These are phyloP conservation scores for Sebastes umbrosus DNA, from an alignment of 2,797 vertebrate species.

Conservation along the genomic window DNA sequence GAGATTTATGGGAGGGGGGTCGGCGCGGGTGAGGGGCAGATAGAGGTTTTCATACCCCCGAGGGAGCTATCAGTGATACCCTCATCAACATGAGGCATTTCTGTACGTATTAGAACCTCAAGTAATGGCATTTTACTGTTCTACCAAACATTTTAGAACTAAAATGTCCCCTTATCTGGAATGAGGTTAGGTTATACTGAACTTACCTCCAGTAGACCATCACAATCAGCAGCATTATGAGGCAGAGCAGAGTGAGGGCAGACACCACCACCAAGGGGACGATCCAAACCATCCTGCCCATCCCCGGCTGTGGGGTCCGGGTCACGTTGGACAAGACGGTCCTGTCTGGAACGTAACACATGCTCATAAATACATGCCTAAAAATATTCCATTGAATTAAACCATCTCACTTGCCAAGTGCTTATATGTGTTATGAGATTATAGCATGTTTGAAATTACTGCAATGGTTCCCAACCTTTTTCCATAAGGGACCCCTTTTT, in stretches of 20 bases:
- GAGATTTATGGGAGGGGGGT: not conserved
- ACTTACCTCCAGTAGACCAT: slow-evolving; percentile 98
- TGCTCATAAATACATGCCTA: not conserved
- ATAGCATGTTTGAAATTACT: not conserved
- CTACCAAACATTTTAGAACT: not conserved
- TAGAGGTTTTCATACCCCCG: not conserved
- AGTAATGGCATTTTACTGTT: not conserved
- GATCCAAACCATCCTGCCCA: slow-evolving; percentile 95
- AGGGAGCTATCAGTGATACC: not conserved
- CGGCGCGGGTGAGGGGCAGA: slow-evolving; percentile 2
- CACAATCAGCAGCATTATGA: slow-evolving; percentile 94
- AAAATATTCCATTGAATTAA: not conserved
- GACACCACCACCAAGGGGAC: slow-evolving; percentile 97
- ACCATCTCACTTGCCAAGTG: not conserved
- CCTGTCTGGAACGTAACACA: slow-evolving; percentile 74
- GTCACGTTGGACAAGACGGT: slow-evolving; percentile 88
- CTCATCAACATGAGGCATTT: slow-evolving; percentile 8
- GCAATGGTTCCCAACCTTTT: too few species aligned
- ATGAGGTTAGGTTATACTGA: not conserved
- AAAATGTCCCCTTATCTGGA: not conserved
- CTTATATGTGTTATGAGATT: not conserved
- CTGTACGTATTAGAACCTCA: not conserved
- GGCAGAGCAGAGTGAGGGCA: slow-evolving; percentile 95
- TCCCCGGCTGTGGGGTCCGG: slow-evolving; percentile 79
- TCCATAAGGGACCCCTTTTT: too few species aligned